These are phyloP conservation scores for Megalopta genalis DNA, from an alignment of 1,140 invertebrate species.

Conservation along the genomic window DNA sequence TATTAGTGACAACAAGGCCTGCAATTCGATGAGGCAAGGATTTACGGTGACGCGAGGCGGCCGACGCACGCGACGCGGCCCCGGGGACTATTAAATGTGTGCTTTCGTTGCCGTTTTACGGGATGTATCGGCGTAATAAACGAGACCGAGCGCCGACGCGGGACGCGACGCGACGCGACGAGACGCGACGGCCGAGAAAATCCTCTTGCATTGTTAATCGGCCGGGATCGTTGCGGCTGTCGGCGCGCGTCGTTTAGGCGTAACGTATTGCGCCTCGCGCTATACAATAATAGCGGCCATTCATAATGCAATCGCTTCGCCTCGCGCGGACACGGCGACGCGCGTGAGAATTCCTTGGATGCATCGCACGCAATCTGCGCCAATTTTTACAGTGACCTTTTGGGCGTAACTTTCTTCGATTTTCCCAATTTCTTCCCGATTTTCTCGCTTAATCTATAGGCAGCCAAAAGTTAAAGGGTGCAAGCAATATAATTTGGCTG, in stretches of 20 bases:
- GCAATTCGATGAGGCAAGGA: conserved; percentile 36
- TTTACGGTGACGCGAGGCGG: conserved; percentile 10
- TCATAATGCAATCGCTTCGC: neutral
- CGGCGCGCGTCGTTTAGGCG: neutral
- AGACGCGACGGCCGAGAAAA: neutral
- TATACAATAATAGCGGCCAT: neutral
- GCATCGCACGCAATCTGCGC: too few relatives aligned
- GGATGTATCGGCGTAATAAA: conserved; percentile 44
- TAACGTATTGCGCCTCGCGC: neutral
- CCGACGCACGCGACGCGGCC: conserved; percentile 1
- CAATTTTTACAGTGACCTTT: too few relatives aligned
- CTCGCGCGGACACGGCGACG: too few relatives aligned
- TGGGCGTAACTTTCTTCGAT: too few relatives aligned
- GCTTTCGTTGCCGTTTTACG: conserved; percentile 35
- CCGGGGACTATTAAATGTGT: conserved; percentile 40
- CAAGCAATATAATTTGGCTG: too few relatives aligned
- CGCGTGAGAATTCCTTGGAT: too few relatives aligned
- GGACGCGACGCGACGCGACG: too few relatives aligned
- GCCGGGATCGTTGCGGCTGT: neutral
- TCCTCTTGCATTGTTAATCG: conserved; percentile 4
- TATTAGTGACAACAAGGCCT: conserved; percentile 55
- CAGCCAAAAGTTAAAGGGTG: too few relatives aligned
- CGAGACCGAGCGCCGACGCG: neutral
- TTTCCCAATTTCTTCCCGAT: too few relatives aligned
- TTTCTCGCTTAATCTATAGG: too few relatives aligned